Evolutionary conservation across 2,113 vertebrate genomes (phyloP), one percentile per base, ranked within the genome.

Genomic region (Festucalex cinctus): DNA sequence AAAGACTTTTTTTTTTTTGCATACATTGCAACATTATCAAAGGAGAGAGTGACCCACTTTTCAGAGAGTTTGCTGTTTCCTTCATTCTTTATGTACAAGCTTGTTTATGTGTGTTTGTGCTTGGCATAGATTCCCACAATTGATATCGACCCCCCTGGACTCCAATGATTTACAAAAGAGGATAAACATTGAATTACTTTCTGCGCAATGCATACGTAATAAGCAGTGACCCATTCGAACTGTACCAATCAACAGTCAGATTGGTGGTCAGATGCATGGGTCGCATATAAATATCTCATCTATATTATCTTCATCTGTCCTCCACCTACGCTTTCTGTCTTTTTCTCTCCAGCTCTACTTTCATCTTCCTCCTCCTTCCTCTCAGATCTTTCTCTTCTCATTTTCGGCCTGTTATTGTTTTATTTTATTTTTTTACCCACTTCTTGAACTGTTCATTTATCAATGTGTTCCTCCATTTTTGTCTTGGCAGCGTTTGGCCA

Each of bases 401-500:
- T 62, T 66, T 24, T 24, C n/a, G 51, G 24, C 63, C 3, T 57
- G 26, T 63, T 46, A 41, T 64, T 66, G 16, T 24, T 36, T 36
- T 36, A 37, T 39, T 39, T 39, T 39, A 9, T 41, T 41, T 41
- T 13, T 13, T 28, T 20, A 19, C 19, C 44, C 65, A 2, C 9
- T n/a, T 54, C 14, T 36, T 36, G 58, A 36, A 36, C 7, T n/a
- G 16, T 61, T 24, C 16, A 10, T 60, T 39, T 43, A 4, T 49
- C 46, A 48, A 54, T 48, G 37, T 46, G 14, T 51, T 39, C 14
- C 20, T 54, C 14, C 6, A 1, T 65, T 62, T 59, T 37, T 44
- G 7, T 49, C 46, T 43, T 62, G 61, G 19, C 92, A 99, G 97
- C 93, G 96, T 53, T 92, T 99, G 14, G 96, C 96, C 87, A 98